These are phyloP conservation scores for Cheilinus undulatus DNA, from an alignment of 2,113 vertebrate genomes.

Conservation along the genomic window DNA sequence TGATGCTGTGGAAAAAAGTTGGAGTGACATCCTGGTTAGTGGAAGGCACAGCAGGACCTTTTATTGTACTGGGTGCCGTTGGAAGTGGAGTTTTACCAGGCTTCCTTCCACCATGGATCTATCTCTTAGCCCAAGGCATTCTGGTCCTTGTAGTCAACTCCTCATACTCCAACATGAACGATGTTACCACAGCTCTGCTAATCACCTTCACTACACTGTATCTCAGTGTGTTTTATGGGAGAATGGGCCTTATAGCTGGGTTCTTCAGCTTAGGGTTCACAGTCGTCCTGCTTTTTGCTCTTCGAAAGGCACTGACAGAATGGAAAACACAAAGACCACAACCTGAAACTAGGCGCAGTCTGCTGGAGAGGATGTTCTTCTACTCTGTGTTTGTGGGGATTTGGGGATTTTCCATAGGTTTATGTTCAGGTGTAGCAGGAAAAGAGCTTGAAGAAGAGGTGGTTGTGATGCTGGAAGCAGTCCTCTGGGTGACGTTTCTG, in stretches of 20 bases:
- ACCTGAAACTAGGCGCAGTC: slow-evolving; percentile 11
- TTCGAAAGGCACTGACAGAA: slow-evolving; percentile 50
- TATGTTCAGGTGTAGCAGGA: slow-evolving; percentile 28
- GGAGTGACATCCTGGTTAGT: slow-evolving; percentile 25
- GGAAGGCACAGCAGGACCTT: slow-evolving; percentile 45
- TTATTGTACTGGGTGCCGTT: slow-evolving; percentile 53
- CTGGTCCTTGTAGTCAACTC: slow-evolving; percentile 61
- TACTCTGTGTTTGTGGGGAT: slow-evolving; percentile 67
- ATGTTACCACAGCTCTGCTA: slow-evolving; percentile 66
- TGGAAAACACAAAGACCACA: slow-evolving; percentile 9
- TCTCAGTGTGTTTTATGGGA: slow-evolving; percentile 54
- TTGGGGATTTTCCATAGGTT: slow-evolving; percentile 63
- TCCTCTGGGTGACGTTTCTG: slow-evolving; percentile 70
- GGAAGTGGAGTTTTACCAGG: slow-evolving; percentile 42
- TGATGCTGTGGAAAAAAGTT: slow-evolving; percentile 40
- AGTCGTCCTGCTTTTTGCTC: slow-evolving; percentile 33
- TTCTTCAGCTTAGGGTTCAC: slow-evolving; percentile 48
- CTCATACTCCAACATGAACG: slow-evolving; percentile 60
- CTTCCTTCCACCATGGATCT: slow-evolving; percentile 54
- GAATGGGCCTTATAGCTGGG: slow-evolving; percentile 53
- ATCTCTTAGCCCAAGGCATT: slow-evolving; percentile 39
- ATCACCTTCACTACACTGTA: slow-evolving; percentile 71
- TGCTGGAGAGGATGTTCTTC: slow-evolving; percentile 67
- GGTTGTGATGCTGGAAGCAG: slow-evolving; percentile 58
- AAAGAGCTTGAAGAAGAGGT: slow-evolving; percentile 47